Evolutionary conservation across 2,113 vertebrate genomes (phyloP).

Genomic region (Gila orcuttii): DNA sequence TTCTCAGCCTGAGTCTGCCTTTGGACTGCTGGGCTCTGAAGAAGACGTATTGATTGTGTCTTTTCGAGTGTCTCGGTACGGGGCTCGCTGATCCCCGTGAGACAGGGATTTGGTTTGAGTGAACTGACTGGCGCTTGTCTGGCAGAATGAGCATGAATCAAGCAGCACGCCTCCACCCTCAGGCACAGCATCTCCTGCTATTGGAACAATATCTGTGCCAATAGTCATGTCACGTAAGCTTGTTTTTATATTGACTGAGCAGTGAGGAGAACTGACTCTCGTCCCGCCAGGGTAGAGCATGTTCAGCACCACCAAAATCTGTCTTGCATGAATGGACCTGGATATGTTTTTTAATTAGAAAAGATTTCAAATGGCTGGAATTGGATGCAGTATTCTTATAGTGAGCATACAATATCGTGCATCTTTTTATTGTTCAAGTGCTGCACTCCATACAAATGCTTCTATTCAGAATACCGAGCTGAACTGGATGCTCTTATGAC

Average conservation of each 20-base stretch:
- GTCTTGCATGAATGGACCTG: background rate
- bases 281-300: background rate
- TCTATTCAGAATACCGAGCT: background rate
- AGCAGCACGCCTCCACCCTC: slow-evolving; percentile 38
- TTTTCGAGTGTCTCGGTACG: slow-evolving; percentile 40
- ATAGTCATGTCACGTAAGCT: slow-evolving; percentile 46
- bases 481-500: background rate
- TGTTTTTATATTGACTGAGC: slow-evolving; percentile 46
- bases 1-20: background rate
- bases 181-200: slow-evolving; percentile 21
- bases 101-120: slow-evolving; percentile 52
- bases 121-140: slow-evolving; percentile 53
- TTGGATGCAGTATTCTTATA: background rate
- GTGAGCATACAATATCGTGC: background rate
- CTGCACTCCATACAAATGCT: background rate
- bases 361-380: background rate
- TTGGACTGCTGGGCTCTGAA: slow-evolving; percentile 36
- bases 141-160: slow-evolving; percentile 48
- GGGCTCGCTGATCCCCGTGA: slow-evolving; percentile 39
- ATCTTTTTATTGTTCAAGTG: background rate
- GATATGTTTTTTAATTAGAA: background rate
- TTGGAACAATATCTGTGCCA: slow-evolving; percentile 42
- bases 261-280: slow-evolving; percentile 28
- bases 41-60: slow-evolving; percentile 57
- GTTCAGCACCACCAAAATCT: background rate